phyloP scores from a whole-genome alignment of 2,113 vertebrate species.

The Hemichromis elongatus region DNA sequence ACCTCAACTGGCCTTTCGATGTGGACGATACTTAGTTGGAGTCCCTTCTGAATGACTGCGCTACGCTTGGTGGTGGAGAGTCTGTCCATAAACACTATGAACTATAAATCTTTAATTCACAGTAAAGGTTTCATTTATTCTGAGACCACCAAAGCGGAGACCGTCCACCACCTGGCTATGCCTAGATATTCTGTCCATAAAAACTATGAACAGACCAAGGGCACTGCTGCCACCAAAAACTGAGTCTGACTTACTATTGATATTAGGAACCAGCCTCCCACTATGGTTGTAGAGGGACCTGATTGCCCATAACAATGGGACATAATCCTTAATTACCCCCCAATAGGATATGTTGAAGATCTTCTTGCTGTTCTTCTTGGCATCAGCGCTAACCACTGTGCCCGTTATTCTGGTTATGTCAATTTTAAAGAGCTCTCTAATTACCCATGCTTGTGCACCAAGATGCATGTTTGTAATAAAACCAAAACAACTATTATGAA shows the following conservation, averaged over 20 bases:
- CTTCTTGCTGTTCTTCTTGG: not conserved
- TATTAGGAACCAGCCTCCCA: not conserved
- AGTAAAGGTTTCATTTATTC: not conserved
- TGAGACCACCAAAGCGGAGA: not conserved
- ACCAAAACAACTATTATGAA: fast-evolving
- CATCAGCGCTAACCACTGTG: not conserved
- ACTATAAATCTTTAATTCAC: not conserved
- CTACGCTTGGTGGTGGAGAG: not conserved
- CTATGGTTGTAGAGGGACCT: not conserved
- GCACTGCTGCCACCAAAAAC: not conserved
- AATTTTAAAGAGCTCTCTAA: not conserved
- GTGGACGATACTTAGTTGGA: not conserved
- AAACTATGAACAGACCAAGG: not conserved
- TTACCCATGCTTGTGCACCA: not conserved
- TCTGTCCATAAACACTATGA: not conserved
- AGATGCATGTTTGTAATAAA: not conserved
- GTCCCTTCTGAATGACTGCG: not conserved
- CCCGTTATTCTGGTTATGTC: not conserved
- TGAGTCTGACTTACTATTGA: fast-evolving
- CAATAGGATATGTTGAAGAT: not conserved
- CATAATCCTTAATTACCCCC: not conserved
- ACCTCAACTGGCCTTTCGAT: not conserved
- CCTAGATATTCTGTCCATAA: not conserved
- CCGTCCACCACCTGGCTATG: not conserved
- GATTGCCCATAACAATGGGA: fast-evolving